These are phyloP conservation scores for Heliocidaris tuberculata DNA, from an alignment of 35 echinoderm and acorn worm genomes.

Conservation along the genomic window DNA sequence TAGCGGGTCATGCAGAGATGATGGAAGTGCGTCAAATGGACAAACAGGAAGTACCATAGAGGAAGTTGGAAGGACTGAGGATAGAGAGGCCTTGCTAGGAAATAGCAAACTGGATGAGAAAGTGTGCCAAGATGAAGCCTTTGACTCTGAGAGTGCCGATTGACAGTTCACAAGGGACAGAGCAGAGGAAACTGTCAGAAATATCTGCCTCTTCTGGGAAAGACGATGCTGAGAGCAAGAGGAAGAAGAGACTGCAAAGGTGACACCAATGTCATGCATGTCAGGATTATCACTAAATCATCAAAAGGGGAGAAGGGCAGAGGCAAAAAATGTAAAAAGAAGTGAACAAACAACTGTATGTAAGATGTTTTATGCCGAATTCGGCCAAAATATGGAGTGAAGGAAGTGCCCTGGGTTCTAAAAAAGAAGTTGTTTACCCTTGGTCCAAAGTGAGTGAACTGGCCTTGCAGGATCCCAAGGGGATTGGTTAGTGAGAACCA, in stretches of 20 bases:
- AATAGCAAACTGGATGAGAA: too few species aligned
- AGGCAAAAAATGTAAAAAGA: conserved; percentile 30
- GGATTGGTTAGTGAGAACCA: too few species aligned
- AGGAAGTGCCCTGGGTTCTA: too few species aligned
- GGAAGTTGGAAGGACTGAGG: neutral
- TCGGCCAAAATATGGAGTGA: too few species aligned
- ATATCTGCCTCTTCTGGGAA: neutral
- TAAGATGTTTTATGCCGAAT: too few species aligned
- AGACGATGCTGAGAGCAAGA: neutral
- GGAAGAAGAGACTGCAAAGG: neutral
- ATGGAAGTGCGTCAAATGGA: neutral
- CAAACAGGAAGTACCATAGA: neutral
- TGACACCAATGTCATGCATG: conserved; percentile 20
- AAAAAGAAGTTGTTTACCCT: too few species aligned
- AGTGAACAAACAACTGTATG: neutral
- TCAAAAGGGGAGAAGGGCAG: conserved; percentile 30
- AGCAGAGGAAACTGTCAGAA: neutral
- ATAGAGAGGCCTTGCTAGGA: too few species aligned
- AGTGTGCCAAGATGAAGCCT: neutral
- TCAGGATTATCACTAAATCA: conserved; percentile 46
- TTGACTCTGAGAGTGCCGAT: neutral
- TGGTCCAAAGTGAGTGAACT: too few species aligned
- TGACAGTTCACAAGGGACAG: neutral
- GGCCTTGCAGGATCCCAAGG: too few species aligned
- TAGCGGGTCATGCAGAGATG: neutral